phyloP scores from a whole-genome alignment of 2,113 vertebrate genomes.

The Orthochromis malagaraziensis region DNA sequence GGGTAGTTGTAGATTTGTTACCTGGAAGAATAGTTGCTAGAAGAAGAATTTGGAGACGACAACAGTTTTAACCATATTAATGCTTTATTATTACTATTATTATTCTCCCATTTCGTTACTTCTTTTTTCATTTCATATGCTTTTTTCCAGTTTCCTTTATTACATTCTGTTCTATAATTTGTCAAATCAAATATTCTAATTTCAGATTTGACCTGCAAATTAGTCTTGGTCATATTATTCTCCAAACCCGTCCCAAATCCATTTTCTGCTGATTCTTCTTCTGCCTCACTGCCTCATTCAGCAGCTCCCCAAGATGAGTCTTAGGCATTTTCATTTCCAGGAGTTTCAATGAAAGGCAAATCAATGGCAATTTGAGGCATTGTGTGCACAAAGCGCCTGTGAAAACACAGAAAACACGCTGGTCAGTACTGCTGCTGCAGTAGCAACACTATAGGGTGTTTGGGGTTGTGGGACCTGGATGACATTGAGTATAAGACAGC shows the following conservation, averaged over 20 bases:
- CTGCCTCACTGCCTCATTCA: accelerated
- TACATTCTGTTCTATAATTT: accelerated
- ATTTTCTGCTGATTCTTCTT: background rate
- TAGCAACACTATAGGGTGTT: accelerated
- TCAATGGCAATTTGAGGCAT: accelerated
- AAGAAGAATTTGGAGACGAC: background rate
- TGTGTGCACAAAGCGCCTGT: accelerated
- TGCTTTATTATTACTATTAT: background rate
- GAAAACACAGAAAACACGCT: accelerated
- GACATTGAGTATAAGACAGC: accelerated
- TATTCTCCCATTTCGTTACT: accelerated
- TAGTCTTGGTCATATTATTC: accelerated
- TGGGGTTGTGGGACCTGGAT: background rate
- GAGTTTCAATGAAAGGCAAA: accelerated
- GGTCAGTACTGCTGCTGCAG: background rate
- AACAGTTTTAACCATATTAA: background rate
- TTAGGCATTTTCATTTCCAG: background rate
- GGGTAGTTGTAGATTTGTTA: background rate
- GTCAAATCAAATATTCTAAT: background rate
- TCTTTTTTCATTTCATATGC: background rate
- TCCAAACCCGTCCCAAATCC: accelerated
- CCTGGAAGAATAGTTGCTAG: accelerated
- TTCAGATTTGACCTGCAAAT: background rate
- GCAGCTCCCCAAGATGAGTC: background rate
- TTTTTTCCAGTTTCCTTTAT: background rate